Conservation (phyloP, 2,113 vertebrate genomes). For the Aegithalos caudatus region DNA sequence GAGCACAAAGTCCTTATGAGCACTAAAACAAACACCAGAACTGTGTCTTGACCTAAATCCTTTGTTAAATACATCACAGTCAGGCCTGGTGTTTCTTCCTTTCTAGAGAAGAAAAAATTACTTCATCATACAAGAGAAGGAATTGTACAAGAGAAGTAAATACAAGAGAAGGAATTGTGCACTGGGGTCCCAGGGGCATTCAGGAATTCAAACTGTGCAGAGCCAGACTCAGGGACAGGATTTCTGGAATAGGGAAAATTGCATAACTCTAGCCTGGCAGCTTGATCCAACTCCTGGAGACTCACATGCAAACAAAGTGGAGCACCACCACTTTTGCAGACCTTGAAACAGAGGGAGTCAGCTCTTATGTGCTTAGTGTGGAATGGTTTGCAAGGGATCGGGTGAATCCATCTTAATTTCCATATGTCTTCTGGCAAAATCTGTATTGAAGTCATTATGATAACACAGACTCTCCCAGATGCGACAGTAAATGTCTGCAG, state of each 20-base stretch:
- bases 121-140: neutral
- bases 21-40: neutral
- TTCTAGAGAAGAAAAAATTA: neutral
- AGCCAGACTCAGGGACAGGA: neutral
- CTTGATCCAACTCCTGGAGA: neutral
- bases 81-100: neutral
- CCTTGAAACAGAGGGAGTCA: neutral
- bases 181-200: neutral
- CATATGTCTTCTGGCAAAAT: neutral
- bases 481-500: constrained; percentile 13
- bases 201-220: neutral
- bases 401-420: neutral
- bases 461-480: neutral
- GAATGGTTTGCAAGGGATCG: neutral
- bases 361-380: neutral
- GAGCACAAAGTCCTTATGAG: neutral
- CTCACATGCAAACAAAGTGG: neutral
- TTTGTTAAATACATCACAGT: neutral
- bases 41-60: neutral
- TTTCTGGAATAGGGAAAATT: neutral
- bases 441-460: neutral
- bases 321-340: neutral
- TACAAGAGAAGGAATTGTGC: neutral
- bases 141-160: neutral
- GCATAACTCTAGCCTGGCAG: neutral